phyloP scores from a whole-genome alignment of 2,797 vertebrate species.

The Thripadectes ignobilis region DNA sequence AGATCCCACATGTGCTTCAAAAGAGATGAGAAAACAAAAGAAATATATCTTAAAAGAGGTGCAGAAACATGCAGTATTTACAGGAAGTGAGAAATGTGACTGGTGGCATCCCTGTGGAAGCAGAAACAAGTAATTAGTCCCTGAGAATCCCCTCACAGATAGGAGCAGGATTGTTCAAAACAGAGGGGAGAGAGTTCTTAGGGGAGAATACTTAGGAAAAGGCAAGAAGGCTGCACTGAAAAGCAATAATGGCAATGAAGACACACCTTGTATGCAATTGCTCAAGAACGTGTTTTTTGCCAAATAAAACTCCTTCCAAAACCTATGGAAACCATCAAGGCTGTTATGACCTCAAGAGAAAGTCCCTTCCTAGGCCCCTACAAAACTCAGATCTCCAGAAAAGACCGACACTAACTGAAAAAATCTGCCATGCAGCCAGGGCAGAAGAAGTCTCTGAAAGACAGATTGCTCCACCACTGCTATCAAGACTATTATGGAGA shows the following conservation, averaged over 20 bases:
- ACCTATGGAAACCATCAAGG: rapidly evolving
- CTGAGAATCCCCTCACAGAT: neutral
- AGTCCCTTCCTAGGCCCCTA: neutral
- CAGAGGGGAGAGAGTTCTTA: neutral
- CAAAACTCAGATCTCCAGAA: neutral
- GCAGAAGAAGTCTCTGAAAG: neutral
- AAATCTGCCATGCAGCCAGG: neutral
- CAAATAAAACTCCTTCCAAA: neutral
- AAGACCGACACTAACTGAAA: neutral
- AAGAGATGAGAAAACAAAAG: neutral
- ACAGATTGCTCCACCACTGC: neutral
- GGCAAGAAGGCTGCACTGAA: neutral
- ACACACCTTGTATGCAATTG: neutral
- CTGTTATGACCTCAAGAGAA: neutral
- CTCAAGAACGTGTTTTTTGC: neutral
- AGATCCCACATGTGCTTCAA: neutral
- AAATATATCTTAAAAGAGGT: neutral
- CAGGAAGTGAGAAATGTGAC: neutral
- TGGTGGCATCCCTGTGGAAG: neutral
- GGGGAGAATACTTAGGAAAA: neutral
- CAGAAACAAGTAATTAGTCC: neutral
- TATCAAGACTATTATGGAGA: neutral
- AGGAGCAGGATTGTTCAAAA: neutral
- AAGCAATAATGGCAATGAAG: neutral
- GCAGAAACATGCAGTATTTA: neutral